These are phyloP conservation scores for Petrocephalus schoutedeni DNA, from an alignment of 2,797 vertebrate genomes.

Conservation along the genomic window DNA sequence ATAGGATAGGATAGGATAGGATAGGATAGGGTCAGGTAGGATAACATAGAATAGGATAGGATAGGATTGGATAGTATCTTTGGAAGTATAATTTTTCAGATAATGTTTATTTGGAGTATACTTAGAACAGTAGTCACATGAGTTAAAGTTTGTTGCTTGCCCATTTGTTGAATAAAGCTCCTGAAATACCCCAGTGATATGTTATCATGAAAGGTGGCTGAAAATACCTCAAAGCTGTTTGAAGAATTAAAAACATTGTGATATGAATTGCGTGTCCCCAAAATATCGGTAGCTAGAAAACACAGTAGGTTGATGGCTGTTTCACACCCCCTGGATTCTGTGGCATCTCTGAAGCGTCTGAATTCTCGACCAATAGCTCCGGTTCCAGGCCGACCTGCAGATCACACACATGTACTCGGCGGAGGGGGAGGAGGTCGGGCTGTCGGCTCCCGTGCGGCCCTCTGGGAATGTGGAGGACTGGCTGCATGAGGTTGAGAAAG, in stretches of 20 bases:
- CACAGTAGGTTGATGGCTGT: background rate
- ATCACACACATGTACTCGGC: conserved; percentile 90
- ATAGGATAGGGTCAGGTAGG: no score
- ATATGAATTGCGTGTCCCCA: background rate
- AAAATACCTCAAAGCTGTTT: background rate
- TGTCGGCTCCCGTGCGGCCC: conserved; percentile 65
- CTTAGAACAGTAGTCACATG: background rate
- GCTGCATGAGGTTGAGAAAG: conserved; percentile 77
- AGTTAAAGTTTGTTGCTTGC: background rate
- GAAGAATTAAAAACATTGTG: background rate
- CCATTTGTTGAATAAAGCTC: background rate
- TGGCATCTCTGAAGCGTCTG: background rate
- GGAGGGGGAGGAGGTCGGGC: conserved; percentile 79
- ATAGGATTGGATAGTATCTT: background rate
- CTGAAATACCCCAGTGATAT: background rate
- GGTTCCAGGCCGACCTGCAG: conserved; percentile 78
- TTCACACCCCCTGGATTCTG: background rate
- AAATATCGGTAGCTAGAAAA: background rate
- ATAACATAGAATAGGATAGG: background rate
- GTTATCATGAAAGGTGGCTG: background rate
- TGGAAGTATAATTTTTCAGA: background rate
- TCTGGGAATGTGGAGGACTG: conserved; percentile 82
- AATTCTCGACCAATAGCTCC: conserved; percentile 60
- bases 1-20: background rate
- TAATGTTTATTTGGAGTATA: background rate